Base-by-base conservation (phyloP, 1,140 invertebrate genomes). In the Papilio helenus region DNA sequence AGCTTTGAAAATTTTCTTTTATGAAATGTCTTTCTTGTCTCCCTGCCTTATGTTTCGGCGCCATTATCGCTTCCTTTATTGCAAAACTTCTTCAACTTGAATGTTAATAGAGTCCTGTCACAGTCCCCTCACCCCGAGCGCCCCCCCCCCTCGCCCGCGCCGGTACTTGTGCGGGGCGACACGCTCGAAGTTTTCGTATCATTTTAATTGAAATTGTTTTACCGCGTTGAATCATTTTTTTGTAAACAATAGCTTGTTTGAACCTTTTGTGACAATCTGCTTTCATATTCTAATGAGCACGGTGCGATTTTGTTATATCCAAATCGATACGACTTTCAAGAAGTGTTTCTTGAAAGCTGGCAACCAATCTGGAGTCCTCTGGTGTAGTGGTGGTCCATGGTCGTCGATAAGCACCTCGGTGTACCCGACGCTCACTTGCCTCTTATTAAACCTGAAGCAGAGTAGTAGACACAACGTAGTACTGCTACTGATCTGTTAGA, bases 21-120 rank as follows among this genome's bases (percentile, higher is more conserved):
- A 58, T 20, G n/a, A 58, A 58, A 20, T 26, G 9, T 12, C 23
- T 26, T 61, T 26, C 9, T 61, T 23, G 20, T 29, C 9, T 26
- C 23, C 20, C 55, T n/a, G n/a, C 12, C 58, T 61, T 61, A 26
- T 61, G 58, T 61, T 26, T 12, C 20, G 10, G 23, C 58, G 58
- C 58, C 58, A 61, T 61, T 61, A 26, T 61, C 58, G 58, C 58
- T 61, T 61, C 58, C 58, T 61, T 61, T 61, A 61, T 61, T 61
- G 58, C 58, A 26, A 61, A 61, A 61, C 58, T 61, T 61, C 58
- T 61, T 26, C 58, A 61, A 61, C 58, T 61, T 20, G 51, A 55
- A 55, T 55, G 51, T 55, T 55, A 55, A 55, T 55, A 55, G 51
- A 55, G 16, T 16, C 49, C 49, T 51, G 49, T 55, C n/a, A 1